Conservation (phyloP, 2,888 invertebrate genomes). For the Trichacis sp. region DNA sequence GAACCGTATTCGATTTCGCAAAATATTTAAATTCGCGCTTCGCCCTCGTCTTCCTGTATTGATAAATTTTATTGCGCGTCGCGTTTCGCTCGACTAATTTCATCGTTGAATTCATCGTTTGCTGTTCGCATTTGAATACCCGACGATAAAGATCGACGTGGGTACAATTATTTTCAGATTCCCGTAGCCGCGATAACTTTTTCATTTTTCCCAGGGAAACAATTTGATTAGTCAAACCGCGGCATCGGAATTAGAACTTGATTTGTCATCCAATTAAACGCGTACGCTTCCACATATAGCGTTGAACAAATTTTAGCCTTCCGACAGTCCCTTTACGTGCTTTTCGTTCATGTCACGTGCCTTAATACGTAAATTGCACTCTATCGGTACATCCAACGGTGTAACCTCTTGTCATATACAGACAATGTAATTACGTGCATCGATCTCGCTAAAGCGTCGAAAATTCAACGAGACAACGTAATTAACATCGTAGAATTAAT, state of each 20-base stretch:
- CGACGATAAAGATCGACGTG: no score
- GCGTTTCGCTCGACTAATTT: background rate
- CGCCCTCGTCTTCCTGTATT: background rate
- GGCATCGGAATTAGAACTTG: background rate
- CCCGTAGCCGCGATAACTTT: no score
- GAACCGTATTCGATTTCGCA: slow-evolving; percentile 1
- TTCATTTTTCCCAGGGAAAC: background rate
- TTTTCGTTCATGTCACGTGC: slow-evolving; percentile 8
- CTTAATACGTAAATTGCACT: background rate
- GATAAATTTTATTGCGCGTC: background rate
- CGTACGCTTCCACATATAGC: background rate
- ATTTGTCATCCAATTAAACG: background rate
- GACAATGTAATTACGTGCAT: background rate
- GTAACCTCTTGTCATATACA: slow-evolving; percentile 1
- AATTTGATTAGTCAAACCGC: background rate
- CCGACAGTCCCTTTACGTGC: background rate
- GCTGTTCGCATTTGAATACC: background rate
- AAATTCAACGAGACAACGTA: background rate
- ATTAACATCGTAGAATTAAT: background rate
- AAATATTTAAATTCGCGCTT: slow-evolving; percentile 1
- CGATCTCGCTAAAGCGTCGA: background rate
- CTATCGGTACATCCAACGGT: background rate
- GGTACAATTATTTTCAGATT: no score
- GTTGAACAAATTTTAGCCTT: background rate
- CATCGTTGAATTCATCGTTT: background rate